A percentile compares a stretch with the other conserved stretches of the same genome.
These are phyloP conservation scores for Dreissena rostriformis DNA, from an alignment of 1,140 invertebrate genomes.

Conservation along the genomic window DNA sequence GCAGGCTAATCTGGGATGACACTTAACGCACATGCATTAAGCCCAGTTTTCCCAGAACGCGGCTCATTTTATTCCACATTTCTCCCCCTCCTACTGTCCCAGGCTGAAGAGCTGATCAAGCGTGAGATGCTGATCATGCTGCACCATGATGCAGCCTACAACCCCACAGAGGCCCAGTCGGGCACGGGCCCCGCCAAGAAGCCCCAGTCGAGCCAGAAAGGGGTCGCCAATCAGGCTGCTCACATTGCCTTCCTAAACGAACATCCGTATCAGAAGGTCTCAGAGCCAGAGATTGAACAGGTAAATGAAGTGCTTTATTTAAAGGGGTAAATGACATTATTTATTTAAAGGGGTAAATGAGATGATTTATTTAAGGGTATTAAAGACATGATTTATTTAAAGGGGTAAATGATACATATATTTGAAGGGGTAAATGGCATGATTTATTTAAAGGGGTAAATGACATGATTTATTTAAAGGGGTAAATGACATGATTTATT, in stretches of 20 bases:
- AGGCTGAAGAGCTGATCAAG: conserved; percentile 98
- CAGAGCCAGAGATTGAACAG: conserved; percentile 86
- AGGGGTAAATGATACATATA: too few species aligned
- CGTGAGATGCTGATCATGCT: conserved; percentile 98
- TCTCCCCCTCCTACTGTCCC: conserved; percentile 53
- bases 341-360: not conserved
- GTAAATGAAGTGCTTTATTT: conserved; percentile 76
- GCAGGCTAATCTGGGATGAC: too few species aligned
- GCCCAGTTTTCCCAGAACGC: too few species aligned
- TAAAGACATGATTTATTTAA: too few species aligned
- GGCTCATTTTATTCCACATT: too few species aligned
- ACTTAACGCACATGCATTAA: too few species aligned
- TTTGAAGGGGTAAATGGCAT: too few species aligned
- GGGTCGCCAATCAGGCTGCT: conserved; percentile 84
- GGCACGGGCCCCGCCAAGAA: conserved; percentile 74
- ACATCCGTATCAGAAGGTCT: conserved; percentile 91
- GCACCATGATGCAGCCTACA: conserved; percentile 89
- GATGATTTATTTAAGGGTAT: conserved; percentile 58
- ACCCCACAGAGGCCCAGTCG: conserved; percentile 81
- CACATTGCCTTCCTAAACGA: conserved; percentile 92
- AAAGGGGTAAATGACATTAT: not conserved
- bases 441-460: too few species aligned
- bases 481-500: too few species aligned
- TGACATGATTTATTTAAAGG: too few species aligned
- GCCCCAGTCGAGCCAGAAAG: conserved; percentile 76